Evolutionary conservation across 2,797 vertebrate species (phyloP).

Genomic region (Tachyglossus aculeatus): DNA sequence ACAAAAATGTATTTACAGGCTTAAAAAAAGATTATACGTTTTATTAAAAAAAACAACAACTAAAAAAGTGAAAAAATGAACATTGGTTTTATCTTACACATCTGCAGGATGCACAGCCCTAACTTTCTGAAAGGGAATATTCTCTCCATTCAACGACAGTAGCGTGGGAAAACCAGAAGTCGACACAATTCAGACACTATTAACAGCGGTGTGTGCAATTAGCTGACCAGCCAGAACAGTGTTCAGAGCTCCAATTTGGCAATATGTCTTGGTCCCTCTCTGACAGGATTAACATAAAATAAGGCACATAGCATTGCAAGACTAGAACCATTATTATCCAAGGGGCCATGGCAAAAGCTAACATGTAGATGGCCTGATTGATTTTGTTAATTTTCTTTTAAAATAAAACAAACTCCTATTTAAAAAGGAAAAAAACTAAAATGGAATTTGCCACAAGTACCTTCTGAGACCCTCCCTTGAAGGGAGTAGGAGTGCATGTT

Average conservation of each 20-base stretch:
- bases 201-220: constrained; percentile 72
- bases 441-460: constrained; percentile 1
- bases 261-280: constrained; percentile 84
- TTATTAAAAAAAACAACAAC: constrained; percentile 67
- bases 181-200: constrained; percentile 75
- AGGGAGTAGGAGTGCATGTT: background rate
- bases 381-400: background rate
- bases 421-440: constrained; percentile 15
- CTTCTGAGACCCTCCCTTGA: background rate
- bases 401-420: background rate
- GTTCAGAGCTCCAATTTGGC: constrained; percentile 73
- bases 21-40: constrained; percentile 79
- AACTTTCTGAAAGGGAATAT: constrained; percentile 69
- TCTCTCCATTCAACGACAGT: constrained; percentile 64
- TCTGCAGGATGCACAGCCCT: constrained; percentile 74
- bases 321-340: constrained; percentile 64
- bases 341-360: constrained; percentile 51
- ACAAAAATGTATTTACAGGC: constrained; percentile 93
- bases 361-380: background rate
- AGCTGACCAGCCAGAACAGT: constrained; percentile 33
- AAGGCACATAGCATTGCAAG: constrained; percentile 93
- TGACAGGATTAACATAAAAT: constrained; percentile 82
- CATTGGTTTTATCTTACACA: constrained; percentile 81
- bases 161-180: constrained; percentile 70
- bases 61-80: constrained; percentile 74